phyloP scores from a whole-genome alignment of 1,140 invertebrate genomes.

The Steinernema feltiae region DNA sequence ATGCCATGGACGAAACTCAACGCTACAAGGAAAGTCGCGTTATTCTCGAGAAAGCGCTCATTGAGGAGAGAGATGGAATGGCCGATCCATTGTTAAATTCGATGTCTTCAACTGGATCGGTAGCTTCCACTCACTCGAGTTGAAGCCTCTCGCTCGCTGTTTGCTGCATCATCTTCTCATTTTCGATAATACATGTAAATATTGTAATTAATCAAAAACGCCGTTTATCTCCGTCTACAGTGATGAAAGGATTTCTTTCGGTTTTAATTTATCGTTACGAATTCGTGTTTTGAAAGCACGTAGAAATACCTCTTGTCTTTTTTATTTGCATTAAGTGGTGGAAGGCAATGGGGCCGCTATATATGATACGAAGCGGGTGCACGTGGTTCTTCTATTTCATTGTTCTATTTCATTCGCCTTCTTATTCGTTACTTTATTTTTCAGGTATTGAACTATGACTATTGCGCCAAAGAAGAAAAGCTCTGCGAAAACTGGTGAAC shows the following conservation, averaged over 20 bases:
- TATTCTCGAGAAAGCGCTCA: conserved; percentile 9
- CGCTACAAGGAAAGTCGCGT: conserved; percentile 47
- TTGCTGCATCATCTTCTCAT: too few species aligned
- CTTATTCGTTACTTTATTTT: not conserved
- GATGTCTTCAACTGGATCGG: not conserved
- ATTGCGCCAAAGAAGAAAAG: not conserved
- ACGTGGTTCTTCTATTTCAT: not conserved
- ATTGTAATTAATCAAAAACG: too few species aligned
- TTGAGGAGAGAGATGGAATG: conserved; percentile 14
- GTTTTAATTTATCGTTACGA: too few species aligned
- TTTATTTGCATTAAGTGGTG: not conserved
- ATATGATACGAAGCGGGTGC: too few species aligned
- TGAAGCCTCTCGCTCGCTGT: not conserved
- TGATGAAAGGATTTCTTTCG: too few species aligned
- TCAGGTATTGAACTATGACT: not conserved
- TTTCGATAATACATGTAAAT: too few species aligned
- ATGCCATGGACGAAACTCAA: conserved; percentile 47
- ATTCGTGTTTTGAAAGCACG: not conserved
- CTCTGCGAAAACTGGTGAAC: not conserved
- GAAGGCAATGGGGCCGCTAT: too few species aligned
- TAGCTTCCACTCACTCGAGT: not conserved
- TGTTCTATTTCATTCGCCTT: not conserved
- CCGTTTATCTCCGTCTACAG: too few species aligned
- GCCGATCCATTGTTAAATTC: not conserved
- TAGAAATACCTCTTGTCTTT: not conserved